phyloP scores from a whole-genome alignment of 53 echinoderm and acorn worm species.

The Crossaster papposus region DNA sequence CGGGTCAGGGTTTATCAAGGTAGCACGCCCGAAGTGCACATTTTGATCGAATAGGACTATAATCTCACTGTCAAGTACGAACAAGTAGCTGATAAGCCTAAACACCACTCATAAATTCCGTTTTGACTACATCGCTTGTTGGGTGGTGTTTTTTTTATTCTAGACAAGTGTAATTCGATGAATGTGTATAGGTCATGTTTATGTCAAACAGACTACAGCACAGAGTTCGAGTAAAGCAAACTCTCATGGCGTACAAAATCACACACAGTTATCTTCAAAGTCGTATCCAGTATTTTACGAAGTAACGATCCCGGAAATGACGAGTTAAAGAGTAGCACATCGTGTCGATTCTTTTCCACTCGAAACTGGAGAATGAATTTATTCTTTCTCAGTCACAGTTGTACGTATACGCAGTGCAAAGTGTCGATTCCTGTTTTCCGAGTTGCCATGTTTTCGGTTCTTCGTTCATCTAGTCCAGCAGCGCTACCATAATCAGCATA shows the following conservation, averaged over 20 bases:
- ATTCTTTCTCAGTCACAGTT: neutral
- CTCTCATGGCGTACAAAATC: too few relatives aligned
- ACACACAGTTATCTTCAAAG: too few relatives aligned
- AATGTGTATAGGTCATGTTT: too few relatives aligned
- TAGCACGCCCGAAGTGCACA: neutral
- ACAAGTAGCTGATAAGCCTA: neutral
- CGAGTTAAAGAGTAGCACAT: neutral
- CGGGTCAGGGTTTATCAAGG: neutral
- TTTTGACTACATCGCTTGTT: neutral
- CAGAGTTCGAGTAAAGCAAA: too few relatives aligned
- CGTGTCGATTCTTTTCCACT: neutral
- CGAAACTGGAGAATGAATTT: neutral
- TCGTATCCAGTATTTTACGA: too few relatives aligned
- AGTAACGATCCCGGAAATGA: too few relatives aligned
- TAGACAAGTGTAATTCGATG: too few relatives aligned
- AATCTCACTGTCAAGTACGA: neutral
- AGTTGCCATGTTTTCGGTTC: neutral
- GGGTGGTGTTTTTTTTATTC: too few relatives aligned
- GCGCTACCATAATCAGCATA: neutral
- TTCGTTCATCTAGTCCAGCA: neutral
- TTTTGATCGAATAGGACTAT: neutral
- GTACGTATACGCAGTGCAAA: neutral
- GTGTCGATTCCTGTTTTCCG: neutral
- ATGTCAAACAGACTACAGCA: too few relatives aligned
- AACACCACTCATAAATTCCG: neutral